Base-by-base conservation (phyloP, 2,888 invertebrate species). In the Conistra vaccinii region DNA sequence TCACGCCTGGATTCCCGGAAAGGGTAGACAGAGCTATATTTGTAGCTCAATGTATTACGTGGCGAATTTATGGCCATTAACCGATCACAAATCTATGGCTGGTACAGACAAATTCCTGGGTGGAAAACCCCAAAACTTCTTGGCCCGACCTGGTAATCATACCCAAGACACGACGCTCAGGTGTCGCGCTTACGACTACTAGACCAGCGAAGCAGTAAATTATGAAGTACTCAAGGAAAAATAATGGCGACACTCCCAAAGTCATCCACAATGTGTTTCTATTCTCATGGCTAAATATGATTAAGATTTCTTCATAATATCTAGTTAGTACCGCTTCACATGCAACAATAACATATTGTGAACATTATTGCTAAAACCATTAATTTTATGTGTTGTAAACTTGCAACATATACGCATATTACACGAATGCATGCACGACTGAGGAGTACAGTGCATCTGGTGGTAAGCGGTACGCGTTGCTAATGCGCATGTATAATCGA, bases 341-440 rank as follows among this genome's bases (percentile, higher is more conserved):
- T 78, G 77, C 79, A 78, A 77, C 79, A 77, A 77, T 71, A 35
- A 57, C 14, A 58, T 63, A 77, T 78, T 78, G 63, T 77, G 57
- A 35, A 78, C 57, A 71, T 53, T 77, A 63, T 72, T 78, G 57
- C 62, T 57, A 23, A 58, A 51, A 42, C 26, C 3, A 63, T 78
- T 71, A 6, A 17, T 63, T 58, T 51, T 71, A 78, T 51, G 6
- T 62, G 42, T 48, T 55, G 48, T 60, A 20, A 78, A 32, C 23
- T 78, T 76, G 62, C 71, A 51, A 71, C 48, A 51, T 77, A 12
- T 39, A 23, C 29, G 9, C 20, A 51, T 58, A 77, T 72, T 72
- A 42, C 51, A 35, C 7, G 4, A 61, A 55, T 55, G 35, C 60
- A 76, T 76, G 69, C 69, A 32, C 20, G 0, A 23, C 14, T 51